Percentiles rank a stretch among this genome's conserved stretches.
phyloP scores from a whole-genome alignment of 2,888 invertebrate genomes.

The Helobdella robusta region DNA sequence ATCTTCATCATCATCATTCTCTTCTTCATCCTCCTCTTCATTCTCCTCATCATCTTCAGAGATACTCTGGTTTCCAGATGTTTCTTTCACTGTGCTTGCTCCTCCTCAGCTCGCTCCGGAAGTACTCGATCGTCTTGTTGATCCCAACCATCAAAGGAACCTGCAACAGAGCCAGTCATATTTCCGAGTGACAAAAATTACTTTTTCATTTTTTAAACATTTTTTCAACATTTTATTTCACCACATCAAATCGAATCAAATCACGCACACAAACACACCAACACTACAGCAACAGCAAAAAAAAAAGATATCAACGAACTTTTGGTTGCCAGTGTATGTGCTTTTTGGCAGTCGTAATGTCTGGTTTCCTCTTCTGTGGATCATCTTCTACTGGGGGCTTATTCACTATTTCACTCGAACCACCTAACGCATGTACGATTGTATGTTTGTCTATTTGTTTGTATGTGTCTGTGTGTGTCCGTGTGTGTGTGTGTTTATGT shows the following conservation, averaged over 20 bases:
- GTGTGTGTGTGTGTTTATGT: background rate
- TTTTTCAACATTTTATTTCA: no score
- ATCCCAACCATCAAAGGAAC: conserved; percentile 74
- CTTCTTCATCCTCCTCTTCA: background rate
- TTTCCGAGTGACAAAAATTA: no score
- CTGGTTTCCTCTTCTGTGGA: conserved; percentile 84
- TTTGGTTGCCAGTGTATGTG: conserved; percentile 84
- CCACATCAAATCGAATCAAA: no score
- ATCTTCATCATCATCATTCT: background rate
- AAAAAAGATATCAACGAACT: conserved; percentile 52
- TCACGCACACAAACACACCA: no score
- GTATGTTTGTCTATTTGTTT: background rate
- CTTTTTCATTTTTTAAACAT: no score
- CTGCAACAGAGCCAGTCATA: no score
- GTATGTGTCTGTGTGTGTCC: background rate
- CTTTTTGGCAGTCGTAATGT: conserved; percentile 76
- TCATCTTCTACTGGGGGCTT: conserved; percentile 86
- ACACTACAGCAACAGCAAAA: no score
- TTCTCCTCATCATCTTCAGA: background rate
- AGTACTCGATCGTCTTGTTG: conserved; percentile 83
- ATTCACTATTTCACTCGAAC: conserved; percentile 71
- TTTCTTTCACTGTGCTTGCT: conserved; percentile 55
- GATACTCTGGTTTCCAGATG: conserved; percentile 39
- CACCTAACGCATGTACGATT: no score
- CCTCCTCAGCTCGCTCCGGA: conserved; percentile 68